phyloP scores from a whole-genome alignment of 2,888 invertebrate genomes.

The Torymus aiolomorphi region DNA sequence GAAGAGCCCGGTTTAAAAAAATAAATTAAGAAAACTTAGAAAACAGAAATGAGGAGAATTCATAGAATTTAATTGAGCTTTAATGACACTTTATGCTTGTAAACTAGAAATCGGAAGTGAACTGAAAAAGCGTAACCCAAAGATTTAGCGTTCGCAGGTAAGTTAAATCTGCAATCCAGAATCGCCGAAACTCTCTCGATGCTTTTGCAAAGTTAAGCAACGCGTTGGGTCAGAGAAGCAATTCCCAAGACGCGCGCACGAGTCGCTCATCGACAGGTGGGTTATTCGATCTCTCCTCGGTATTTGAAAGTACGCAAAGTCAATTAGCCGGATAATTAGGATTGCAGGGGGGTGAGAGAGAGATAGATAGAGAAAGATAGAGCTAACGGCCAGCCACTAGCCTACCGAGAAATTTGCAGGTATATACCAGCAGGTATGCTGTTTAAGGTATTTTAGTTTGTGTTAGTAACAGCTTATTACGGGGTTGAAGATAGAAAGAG shows the following conservation, averaged over 20 bases:
- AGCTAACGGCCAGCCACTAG: conserved; percentile 65
- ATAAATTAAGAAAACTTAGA: too few relatives aligned
- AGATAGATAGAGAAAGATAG: conserved; percentile 42
- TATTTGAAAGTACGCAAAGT: conserved; percentile 60
- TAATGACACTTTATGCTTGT: too few relatives aligned
- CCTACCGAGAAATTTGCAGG: conserved; percentile 62
- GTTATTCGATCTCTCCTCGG: conserved; percentile 59
- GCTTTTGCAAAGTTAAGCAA: conserved; percentile 12
- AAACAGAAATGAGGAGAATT: too few relatives aligned
- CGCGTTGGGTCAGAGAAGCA: not conserved
- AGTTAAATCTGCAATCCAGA: conserved; percentile 9
- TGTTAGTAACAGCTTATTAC: conserved; percentile 66
- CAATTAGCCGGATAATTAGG: conserved; percentile 63
- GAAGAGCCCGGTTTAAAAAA: too few relatives aligned
- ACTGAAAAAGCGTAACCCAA: not conserved
- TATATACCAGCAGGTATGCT: conserved; percentile 60
- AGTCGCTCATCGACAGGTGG: conserved; percentile 42
- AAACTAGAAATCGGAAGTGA: not conserved
- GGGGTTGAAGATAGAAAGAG: conserved; percentile 61
- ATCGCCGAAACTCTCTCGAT: not conserved
- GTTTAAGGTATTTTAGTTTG: conserved; percentile 64
- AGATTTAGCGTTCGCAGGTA: not conserved
- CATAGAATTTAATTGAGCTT: too few relatives aligned
- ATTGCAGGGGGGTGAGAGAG: conserved; percentile 59
- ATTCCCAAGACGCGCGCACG: conserved; percentile 30